A percentile compares a stretch with the other conserved stretches of the same genome.
phyloP scores from a whole-genome alignment of 2,888 invertebrate species.

The Meiosimyza platycephala region DNA sequence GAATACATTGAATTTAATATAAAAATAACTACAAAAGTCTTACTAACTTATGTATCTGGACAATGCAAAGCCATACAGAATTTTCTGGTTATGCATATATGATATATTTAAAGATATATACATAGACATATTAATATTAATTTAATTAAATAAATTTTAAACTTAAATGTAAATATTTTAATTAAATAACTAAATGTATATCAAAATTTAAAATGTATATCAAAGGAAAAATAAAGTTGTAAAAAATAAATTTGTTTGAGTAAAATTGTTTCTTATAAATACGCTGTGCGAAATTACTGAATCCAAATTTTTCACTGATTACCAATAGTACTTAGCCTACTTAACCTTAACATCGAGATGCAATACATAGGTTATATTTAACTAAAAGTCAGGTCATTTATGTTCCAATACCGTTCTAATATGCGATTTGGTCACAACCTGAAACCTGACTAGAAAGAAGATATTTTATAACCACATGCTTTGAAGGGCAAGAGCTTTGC shows the following conservation, averaged over 20 bases:
- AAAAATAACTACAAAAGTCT: slow-evolving; percentile 1
- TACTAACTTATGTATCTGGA: neutral
- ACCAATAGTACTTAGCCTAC: neutral
- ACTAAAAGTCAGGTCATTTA: neutral
- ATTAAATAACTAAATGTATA: slow-evolving; percentile 49
- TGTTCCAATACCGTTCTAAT: too few species aligned
- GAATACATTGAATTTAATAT: neutral
- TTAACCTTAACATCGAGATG: neutral
- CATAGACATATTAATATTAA: neutral
- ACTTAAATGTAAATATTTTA: slow-evolving; percentile 52
- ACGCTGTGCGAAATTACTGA: neutral
- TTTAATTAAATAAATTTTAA: slow-evolving; percentile 52
- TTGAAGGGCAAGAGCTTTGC: too few species aligned
- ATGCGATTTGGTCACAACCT: too few species aligned
- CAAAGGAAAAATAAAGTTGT: slow-evolving; percentile 9
- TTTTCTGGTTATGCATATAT: neutral
- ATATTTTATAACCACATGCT: too few species aligned
- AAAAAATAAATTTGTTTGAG: slow-evolving; percentile 17
- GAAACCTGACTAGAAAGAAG: too few species aligned
- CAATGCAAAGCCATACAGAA: neutral
- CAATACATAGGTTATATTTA: too few species aligned
- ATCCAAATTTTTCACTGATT: neutral
- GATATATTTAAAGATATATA: neutral
- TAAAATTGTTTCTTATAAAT: neutral
- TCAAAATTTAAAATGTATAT: slow-evolving; percentile 41